These are phyloP conservation scores for Trichomalopsis sarcophagae DNA, from an alignment of 1,140 invertebrate species.

Conservation along the genomic window DNA sequence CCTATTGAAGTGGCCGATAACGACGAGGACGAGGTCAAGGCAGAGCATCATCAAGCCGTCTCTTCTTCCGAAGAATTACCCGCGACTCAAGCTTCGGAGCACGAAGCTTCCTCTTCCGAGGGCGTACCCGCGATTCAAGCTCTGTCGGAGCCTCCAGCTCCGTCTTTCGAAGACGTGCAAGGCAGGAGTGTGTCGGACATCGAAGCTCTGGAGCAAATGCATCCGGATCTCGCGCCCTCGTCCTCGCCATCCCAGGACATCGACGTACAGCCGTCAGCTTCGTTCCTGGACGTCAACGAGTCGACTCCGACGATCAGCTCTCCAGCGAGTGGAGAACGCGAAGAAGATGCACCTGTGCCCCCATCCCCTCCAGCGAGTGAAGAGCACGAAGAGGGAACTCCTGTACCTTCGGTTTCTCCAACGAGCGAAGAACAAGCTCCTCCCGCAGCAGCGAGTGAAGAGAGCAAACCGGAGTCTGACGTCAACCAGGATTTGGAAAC, in stretches of 20 bases:
- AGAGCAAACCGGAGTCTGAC: background rate
- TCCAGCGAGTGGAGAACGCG: background rate
- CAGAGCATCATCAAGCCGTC: background rate
- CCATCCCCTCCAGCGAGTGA: background rate
- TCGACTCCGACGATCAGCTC: too few relatives aligned
- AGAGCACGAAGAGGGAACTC: background rate
- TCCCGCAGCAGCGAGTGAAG: too few relatives aligned
- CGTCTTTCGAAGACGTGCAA: background rate
- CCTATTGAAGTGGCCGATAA: background rate
- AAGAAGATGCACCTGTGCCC: background rate
- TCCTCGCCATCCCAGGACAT: too few relatives aligned
- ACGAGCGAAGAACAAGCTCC: too few relatives aligned
- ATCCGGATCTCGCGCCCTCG: too few relatives aligned
- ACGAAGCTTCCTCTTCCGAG: too few relatives aligned
- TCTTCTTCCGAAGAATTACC: background rate
- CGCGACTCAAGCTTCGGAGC: background rate
- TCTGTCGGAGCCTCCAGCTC: background rate
- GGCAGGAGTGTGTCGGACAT: background rate
- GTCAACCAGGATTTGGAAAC: background rate
- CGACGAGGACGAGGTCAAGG: background rate
- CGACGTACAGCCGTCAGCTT: too few relatives aligned
- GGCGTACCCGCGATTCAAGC: too few relatives aligned
- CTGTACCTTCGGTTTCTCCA: too few relatives aligned
- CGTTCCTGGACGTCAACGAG: too few relatives aligned
- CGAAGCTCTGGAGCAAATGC: background rate